A percentile compares a stretch with the other conserved stretches of the same genome.
These are phyloP conservation scores for Calliopsis andreniformis DNA, from an alignment of 1,140 invertebrate species.

Conservation along the genomic window DNA sequence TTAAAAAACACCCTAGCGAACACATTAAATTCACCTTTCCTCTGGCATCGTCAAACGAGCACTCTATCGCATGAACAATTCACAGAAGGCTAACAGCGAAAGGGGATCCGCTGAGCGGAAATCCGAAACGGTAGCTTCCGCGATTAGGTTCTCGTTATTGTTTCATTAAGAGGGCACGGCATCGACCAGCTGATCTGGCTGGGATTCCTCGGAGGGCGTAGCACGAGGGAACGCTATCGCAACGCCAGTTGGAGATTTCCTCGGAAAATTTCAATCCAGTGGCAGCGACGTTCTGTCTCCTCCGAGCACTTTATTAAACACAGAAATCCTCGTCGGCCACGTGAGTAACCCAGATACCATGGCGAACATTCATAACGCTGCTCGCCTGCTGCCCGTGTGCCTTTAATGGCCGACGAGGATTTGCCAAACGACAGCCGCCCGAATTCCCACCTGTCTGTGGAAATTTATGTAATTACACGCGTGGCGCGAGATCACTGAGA, in stretches of 20 bases:
- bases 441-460: conserved; percentile 33
- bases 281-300: neutral
- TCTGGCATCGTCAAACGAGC: too few relatives aligned
- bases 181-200: neutral
- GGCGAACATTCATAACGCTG: conserved; percentile 32
- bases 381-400: neutral
- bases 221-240: neutral
- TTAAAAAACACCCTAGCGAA: too few relatives aligned
- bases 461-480: conserved; percentile 61
- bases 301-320: conserved; percentile 51
- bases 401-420: conserved; percentile 43
- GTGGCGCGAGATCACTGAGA: neutral
- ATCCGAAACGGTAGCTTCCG: neutral
- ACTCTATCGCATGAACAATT: too few relatives aligned
- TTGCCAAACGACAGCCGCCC: conserved; percentile 45
- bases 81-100: neutral
- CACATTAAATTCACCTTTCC: too few relatives aligned
- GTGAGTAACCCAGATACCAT: conserved; percentile 43
- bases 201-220: too few relatives aligned
- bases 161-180: conserved; percentile 1
- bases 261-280: conserved; percentile 51
- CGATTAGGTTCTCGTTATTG: conserved; percentile 22
- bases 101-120: too few relatives aligned
- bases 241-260: conserved; percentile 12
- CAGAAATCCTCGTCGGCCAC: conserved; percentile 31